Percentiles rank a stretch among this genome's conserved stretches.
Conservation (phyloP, 2,113 vertebrate genomes). For the Tachycineta bicolor region DNA sequence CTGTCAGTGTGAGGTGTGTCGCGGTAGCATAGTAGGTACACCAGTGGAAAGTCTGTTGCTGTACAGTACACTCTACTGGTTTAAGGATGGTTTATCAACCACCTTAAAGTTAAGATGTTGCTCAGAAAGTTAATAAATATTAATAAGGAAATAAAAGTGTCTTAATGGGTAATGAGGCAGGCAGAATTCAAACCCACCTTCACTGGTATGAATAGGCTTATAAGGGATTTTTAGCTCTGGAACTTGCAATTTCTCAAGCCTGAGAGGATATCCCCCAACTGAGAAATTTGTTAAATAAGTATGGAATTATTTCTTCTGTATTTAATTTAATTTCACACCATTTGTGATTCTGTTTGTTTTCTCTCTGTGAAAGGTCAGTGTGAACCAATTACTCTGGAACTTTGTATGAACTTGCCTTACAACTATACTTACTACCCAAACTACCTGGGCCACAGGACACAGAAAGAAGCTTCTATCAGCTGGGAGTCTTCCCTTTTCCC, state of each 20-base stretch:
- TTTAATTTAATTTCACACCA: not conserved
- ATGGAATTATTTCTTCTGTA: not conserved
- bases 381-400: conserved; percentile 91
- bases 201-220: not conserved
- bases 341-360: not conserved
- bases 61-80: not conserved
- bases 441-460: conserved; percentile 91
- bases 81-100: not conserved
- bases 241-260: not conserved
- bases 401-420: conserved; percentile 96
- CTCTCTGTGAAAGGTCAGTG: conserved; percentile 78
- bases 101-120: not conserved
- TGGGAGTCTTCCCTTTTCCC: conserved; percentile 96
- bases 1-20: not conserved
- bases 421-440: conserved; percentile 90
- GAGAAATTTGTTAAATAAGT: not conserved
- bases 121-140: not conserved
- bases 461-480: conserved; percentile 91
- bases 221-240: not conserved
- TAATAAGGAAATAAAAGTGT: not conserved
- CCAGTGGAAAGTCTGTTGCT: not conserved
- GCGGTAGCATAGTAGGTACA: not conserved
- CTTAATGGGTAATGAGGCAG: not conserved
- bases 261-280: not conserved
- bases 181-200: not conserved